These are phyloP conservation scores for Mesorhabditis sp. DNA, from an alignment of 2,888 invertebrate species.

Conservation along the genomic window DNA sequence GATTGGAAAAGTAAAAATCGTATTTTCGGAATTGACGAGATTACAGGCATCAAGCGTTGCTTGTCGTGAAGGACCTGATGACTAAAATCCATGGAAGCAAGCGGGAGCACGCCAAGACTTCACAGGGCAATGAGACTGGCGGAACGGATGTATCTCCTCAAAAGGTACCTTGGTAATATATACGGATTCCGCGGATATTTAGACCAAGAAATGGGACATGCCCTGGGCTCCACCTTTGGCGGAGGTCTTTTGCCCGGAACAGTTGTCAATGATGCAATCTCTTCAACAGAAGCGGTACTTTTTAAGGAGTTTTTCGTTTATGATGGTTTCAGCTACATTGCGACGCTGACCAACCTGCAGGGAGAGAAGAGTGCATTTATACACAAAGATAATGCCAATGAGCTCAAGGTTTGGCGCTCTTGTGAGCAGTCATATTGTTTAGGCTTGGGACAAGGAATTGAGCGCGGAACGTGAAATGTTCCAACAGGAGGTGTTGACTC, in stretches of 20 bases:
- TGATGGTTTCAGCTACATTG: not conserved
- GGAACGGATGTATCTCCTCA: no score
- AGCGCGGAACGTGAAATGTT: not conserved
- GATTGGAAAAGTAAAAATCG: no score
- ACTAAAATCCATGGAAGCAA: no score
- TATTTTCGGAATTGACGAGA: no score
- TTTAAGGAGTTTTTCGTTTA: not conserved
- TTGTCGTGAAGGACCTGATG: no score
- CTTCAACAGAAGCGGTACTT: not conserved
- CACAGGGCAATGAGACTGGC: no score
- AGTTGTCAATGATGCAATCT: not conserved
- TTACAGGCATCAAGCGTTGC: no score
- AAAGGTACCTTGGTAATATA: no score
- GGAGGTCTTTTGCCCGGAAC: not conserved
- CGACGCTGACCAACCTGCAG: not conserved
- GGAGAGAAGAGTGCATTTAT: not conserved
- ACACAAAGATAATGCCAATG: not conserved
- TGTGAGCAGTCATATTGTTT: not conserved
- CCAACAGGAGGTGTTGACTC: not conserved
- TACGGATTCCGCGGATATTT: no score
- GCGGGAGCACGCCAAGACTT: no score
- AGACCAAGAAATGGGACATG: not conserved
- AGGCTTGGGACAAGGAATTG: constrained; percentile 6
- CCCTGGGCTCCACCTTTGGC: not conserved
- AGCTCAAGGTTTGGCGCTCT: not conserved